phyloP scores from a whole-genome alignment of 2,113 vertebrate genomes.

The Leiothrix lutea region DNA sequence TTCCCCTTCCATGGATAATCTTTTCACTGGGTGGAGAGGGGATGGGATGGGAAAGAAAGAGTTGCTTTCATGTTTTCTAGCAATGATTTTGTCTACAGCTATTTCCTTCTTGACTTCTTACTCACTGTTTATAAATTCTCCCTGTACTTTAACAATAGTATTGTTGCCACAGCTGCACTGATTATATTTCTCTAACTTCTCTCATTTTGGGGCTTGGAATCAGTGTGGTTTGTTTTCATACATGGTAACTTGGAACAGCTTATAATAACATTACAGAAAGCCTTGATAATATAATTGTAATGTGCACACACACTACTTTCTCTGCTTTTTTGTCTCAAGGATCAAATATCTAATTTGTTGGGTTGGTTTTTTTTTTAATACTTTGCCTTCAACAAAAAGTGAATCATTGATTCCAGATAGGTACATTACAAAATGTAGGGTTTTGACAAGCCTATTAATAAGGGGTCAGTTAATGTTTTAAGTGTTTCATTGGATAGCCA shows the following conservation, averaged over 20 bases:
- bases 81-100: slow-evolving; percentile 50
- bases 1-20: slow-evolving; percentile 50
- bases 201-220: slow-evolving; percentile 49
- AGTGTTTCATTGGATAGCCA: background rate
- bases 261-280: slow-evolving; percentile 63
- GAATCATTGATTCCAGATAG: background rate
- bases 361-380: background rate
- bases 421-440: background rate
- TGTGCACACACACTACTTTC: background rate
- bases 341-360: background rate
- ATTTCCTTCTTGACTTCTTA: slow-evolving; percentile 63
- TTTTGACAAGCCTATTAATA: background rate
- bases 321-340: background rate
- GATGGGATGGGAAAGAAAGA: slow-evolving; percentile 39
- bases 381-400: background rate
- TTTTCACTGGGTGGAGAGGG: slow-evolving; percentile 53
- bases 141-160: slow-evolving; percentile 57
- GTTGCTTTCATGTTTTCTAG: slow-evolving; percentile 58
- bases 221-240: slow-evolving; percentile 72
- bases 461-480: background rate
- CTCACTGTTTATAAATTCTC: slow-evolving; percentile 61
- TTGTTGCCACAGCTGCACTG: slow-evolving; percentile 70
- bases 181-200: slow-evolving; percentile 56
- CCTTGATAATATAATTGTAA: slow-evolving; percentile 58
- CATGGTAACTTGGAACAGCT: slow-evolving; percentile 60